Evolutionary conservation across 2,797 vertebrate genomes (phyloP).

Genomic region (Apodemus agrarius): DNA sequence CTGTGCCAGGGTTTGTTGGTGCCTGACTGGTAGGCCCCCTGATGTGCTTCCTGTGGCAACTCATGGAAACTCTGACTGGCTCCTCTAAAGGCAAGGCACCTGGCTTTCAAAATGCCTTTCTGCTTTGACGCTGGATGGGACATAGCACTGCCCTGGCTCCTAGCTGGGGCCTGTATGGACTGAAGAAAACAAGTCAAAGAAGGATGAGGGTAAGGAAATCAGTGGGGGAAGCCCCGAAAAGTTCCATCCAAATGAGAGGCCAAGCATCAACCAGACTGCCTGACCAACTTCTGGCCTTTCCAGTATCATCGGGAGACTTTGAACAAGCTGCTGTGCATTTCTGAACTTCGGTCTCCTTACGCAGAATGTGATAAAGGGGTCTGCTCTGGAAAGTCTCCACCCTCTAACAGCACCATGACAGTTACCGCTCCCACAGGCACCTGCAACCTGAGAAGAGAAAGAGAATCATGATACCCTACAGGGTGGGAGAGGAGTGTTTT

Average conservation of each 20-base stretch:
- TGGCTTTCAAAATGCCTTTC: background rate
- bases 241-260: background rate
- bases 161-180: background rate
- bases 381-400: slow-evolving; percentile 3
- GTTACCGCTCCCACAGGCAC: background rate
- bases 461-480: background rate
- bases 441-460: background rate
- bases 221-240: background rate
- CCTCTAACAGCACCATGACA: background rate
- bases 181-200: background rate
- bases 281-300: background rate
- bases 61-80: background rate
- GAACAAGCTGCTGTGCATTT: background rate
- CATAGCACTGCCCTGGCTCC: background rate
- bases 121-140: background rate
- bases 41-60: background rate
- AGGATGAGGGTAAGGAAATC: background rate
- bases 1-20: background rate
- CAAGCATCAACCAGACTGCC: background rate
- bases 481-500: background rate
- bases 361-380: background rate
- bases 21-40: background rate
- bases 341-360: background rate
- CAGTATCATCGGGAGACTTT: background rate
- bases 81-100: background rate